A percentile compares a stretch with the other conserved stretches of the same genome.
These are phyloP conservation scores for Eristalis pertinax DNA, from an alignment of 2,888 invertebrate species.

Conservation along the genomic window DNA sequence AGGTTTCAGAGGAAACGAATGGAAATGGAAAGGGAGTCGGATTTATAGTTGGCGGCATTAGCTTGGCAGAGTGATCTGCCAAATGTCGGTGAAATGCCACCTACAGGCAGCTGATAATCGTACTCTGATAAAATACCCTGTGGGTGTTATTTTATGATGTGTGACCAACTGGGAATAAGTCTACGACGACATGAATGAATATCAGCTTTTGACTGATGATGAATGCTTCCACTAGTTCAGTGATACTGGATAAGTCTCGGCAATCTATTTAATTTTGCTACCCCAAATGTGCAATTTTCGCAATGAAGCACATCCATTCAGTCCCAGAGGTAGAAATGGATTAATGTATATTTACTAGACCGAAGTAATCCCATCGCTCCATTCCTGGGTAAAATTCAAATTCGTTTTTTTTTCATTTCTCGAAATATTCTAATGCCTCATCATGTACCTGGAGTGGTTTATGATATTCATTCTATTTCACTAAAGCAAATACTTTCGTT, in stretches of 20 bases:
- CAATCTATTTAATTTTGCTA: not conserved
- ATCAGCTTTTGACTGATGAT: not conserved
- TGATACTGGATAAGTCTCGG: not conserved
- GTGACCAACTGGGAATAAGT: no score
- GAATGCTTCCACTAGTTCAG: not conserved
- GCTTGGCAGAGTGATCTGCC: not conserved
- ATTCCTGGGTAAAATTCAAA: not conserved
- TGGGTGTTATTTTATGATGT: not conserved
- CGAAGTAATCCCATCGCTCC: not conserved
- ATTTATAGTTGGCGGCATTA: no score
- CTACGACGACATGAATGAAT: no score
- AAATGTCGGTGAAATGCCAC: not conserved
- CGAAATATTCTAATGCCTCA: not conserved
- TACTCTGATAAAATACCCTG: not conserved
- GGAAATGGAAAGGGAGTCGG: not conserved
- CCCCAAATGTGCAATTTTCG: not conserved
- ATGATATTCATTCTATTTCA: not conserved
- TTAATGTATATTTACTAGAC: not conserved
- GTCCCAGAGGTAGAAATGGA: not conserved
- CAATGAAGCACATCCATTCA: not conserved
- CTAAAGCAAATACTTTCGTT: conserved; percentile 3
- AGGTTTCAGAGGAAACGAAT: conserved; percentile 19
- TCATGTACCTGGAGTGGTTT: conserved; percentile 10
- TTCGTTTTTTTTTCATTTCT: no score
- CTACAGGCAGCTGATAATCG: not conserved